Evolutionary conservation across 2,888 invertebrate species (phyloP).

Genomic region (Nowickia ferox): DNA sequence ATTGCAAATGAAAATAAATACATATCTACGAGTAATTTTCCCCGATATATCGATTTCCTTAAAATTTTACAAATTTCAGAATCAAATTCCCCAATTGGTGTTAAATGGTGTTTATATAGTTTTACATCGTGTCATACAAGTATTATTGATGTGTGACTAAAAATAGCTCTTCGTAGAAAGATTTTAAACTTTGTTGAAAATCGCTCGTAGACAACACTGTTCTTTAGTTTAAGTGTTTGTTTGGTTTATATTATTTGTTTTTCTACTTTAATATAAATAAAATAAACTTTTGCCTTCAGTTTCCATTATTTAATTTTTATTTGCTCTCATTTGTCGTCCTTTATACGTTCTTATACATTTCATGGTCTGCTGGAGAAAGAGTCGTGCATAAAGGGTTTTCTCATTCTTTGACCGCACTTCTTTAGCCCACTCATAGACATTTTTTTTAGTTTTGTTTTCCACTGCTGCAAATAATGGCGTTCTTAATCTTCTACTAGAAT

Average conservation of each 20-base stretch:
- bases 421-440: slow-evolving; percentile 7
- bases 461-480: not conserved
- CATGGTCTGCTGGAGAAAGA: slow-evolving; percentile 7
- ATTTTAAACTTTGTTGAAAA: too few species aligned
- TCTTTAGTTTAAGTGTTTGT: not conserved
- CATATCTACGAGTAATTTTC: too few species aligned
- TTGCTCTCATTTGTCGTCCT: not conserved
- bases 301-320: not conserved
- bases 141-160: too few species aligned
- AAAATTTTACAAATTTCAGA: too few species aligned
- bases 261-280: not conserved
- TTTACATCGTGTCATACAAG: too few species aligned
- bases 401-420: not conserved
- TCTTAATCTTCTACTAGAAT: not conserved
- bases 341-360: slow-evolving; percentile 26
- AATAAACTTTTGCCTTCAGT: not conserved
- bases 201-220: not conserved
- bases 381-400: not conserved
- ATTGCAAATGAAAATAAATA: too few species aligned
- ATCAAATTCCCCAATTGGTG: too few species aligned
- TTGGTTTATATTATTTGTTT: not conserved
- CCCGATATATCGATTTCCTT: too few species aligned
- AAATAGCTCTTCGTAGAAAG: too few species aligned
- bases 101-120: too few species aligned
- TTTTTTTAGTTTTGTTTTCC: not conserved